Base-by-base conservation (phyloP, 2,113 vertebrate genomes). In the Scomber colias region DNA sequence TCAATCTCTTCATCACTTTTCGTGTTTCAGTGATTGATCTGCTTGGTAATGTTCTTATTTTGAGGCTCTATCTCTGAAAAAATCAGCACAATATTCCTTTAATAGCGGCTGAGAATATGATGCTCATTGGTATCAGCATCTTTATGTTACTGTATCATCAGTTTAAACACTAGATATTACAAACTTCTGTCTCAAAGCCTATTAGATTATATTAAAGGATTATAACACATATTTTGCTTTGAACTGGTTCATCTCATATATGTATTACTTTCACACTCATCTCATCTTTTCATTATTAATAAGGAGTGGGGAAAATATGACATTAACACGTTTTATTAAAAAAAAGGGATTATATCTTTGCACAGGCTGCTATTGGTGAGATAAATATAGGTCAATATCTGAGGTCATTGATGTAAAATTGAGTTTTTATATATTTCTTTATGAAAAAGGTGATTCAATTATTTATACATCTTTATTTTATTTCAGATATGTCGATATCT, bases 191-290 rank as follows among this genome's bases (percentile, higher is more conserved):
- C 57, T 71, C 64, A 54, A 48, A 68, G 24, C 27, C 19, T 62
- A 40, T 68, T 77, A 14, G 0, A 66, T 45, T 14, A n/a, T 46
- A 15, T 84, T 30, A 81, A 55, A 10, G 3, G 30, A 77, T 79
- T 83, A 74, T 81, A 68, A 80, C 51, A 45, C 80, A 84, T 87
- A 17, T 21, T 57, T 55, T 31, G 1, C 5, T 57, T 21, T 57
- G 46, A 46, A 13, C 49, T 0, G 30, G 46, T 62, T 67, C 16
- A 53, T 49, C 55, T 63, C 19, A 83, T 73, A 74, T 15, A 82
- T 72, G 75, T 9, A 44, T 44, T 40, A 40, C 12, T 15, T 53
- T 77, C 24, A 40, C 63, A 0, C 83, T 55, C 54, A 82, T 73
- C 19, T 14, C 14, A 31, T 57, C 6, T 80, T 78, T 76, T 62